Evolutionary conservation across 2,888 invertebrate genomes (phyloP), one percentile per base, ranked within the genome.

Genomic region (Mellilla xanthometata): DNA sequence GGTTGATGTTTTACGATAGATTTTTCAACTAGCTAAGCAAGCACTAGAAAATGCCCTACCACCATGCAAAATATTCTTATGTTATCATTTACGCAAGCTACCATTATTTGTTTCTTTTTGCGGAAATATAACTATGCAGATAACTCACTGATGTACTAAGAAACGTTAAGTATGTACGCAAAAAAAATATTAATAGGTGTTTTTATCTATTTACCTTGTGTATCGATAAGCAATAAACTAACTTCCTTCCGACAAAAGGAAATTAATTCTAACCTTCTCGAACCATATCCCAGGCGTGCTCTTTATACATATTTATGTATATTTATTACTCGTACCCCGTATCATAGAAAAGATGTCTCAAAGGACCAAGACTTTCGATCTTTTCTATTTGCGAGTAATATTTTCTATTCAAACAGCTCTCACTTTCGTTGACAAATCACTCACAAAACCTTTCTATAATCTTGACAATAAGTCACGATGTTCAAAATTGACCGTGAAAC

Each of bases 331-430:
- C n/a, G 15, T 19, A 5, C 12, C 31, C 19, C 23, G 29, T 13
- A 22, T 31, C 13, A 22, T 26, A 31, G 32, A 28, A 22, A 19
- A 7, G 33, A 9, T 10, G 30, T 35, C 35, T 46, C 46, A 27
- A 35, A 45, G 39, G 46, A 45, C 15, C 11, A 12, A 12, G 24
- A 40, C 45, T 46, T 46, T 46, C 40, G 11, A 35, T 40, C 27
- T 13, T 40, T 27, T 24, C 31, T 36, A 46, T 35, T 31, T 24
- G 33, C 24, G 19, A 24, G 12, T 6, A 8, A 31, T 39, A 34
- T 35, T 34, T 45, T 35, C 9, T 30, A 35, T 24, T 31, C 11
- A 33, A 27, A 31, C 12, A 30, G 34, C 39, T 45, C 40, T 46
- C 35, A 35, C 46, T 46, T 46, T 46, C 40, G 23, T 40, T 11